Evolutionary conservation across 2,797 vertebrate species (phyloP).

Genomic region (Darevskia nairensis): DNA sequence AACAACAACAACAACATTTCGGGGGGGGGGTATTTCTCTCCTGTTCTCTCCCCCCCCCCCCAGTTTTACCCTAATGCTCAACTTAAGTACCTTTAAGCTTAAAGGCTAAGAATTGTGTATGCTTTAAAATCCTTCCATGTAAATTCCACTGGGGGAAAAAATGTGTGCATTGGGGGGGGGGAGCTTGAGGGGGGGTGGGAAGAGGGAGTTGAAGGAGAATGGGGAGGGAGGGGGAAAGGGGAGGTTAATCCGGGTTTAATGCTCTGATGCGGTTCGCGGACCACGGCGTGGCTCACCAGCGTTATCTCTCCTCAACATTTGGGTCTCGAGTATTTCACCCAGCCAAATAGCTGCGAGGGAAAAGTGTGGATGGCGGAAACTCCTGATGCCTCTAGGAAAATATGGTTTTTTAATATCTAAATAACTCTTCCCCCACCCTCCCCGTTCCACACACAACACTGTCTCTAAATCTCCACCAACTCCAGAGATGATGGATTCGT

Average conservation of each 20-base stretch:
- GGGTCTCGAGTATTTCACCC: conserved; percentile 96
- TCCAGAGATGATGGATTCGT: conserved; percentile 95
- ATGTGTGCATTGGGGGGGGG: neutral
- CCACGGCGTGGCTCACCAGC: conserved; percentile 90
- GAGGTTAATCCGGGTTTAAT: conserved; percentile 99
- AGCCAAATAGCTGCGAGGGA: conserved; percentile 95
- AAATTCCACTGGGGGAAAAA: conserved; percentile 83
- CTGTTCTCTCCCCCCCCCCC: neutral
- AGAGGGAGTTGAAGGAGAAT: conserved; percentile 74
- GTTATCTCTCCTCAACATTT: conserved; percentile 99
- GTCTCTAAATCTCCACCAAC: conserved; percentile 94
- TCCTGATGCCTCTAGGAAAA: conserved; percentile 95
- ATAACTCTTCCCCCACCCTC: conserved; percentile 92
- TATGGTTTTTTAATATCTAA: conserved; percentile 99
- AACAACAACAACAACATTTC: conserved; percentile 56
- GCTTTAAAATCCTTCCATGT: conserved; percentile 85
- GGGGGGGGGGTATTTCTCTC: conserved; percentile 21
- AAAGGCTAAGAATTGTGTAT: conserved; percentile 71
- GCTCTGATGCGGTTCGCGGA: conserved; percentile 91
- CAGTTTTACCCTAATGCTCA: conserved; percentile 54
- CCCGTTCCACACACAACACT: conserved; percentile 78
- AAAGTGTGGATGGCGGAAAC: conserved; percentile 91
- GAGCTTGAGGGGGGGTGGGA: conserved; percentile 79
- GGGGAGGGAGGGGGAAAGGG: conserved; percentile 81
- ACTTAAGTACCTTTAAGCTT: conserved; percentile 75